phyloP scores from a whole-genome alignment of 2,797 vertebrate genomes.

The Gymnoscopelus braueri region DNA sequence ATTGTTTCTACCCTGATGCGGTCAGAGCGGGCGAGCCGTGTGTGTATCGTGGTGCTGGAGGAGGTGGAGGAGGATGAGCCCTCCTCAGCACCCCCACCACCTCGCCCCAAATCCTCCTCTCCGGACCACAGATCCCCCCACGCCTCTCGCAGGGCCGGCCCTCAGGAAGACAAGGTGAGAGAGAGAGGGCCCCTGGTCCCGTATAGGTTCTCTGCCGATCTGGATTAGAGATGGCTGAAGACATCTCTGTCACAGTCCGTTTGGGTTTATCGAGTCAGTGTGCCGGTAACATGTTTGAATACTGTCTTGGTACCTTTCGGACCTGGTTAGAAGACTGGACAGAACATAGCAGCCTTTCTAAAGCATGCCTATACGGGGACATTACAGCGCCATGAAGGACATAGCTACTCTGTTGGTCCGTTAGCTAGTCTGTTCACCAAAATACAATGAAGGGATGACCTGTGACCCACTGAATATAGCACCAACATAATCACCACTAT shows the following conservation, averaged over 20 bases:
- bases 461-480: slow-evolving; percentile 58
- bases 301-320: no score
- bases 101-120: slow-evolving; percentile 80
- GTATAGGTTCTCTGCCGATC: not conserved
- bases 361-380: no score
- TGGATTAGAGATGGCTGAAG: not conserved
- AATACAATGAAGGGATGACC: slow-evolving; percentile 38
- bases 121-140: slow-evolving; percentile 66
- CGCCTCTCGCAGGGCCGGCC: slow-evolving; percentile 51
- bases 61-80: slow-evolving; percentile 97
- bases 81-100: slow-evolving; percentile 78
- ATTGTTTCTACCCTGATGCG: slow-evolving; percentile 68
- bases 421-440: slow-evolving; percentile 16
- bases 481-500: slow-evolving; percentile 35
- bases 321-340: no score
- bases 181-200: not conserved
- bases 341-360: no score
- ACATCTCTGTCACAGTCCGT: no score
- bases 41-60: slow-evolving; percentile 99
- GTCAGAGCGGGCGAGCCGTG: slow-evolving; percentile 94
- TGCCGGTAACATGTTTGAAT: not conserved
- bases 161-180: slow-evolving; percentile 78
- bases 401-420: not conserved
- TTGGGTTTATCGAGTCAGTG: not conserved
- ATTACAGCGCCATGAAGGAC: not conserved